Evolutionary conservation across 2,113 vertebrate genomes (phyloP), one percentile per base, ranked within the genome.

Genomic region (Bombycilla garrulus): DNA sequence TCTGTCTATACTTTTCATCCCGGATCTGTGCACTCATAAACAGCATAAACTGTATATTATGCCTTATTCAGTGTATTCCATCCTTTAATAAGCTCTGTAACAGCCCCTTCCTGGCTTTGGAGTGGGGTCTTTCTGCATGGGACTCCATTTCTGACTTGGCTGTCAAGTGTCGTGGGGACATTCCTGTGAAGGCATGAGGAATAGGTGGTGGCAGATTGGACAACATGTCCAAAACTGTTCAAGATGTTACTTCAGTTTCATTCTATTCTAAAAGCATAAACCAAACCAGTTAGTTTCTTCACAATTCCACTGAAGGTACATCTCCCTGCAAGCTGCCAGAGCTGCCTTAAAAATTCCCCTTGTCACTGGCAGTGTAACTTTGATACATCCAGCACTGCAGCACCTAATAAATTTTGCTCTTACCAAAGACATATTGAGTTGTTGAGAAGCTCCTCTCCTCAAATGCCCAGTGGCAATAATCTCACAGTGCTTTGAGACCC

Each of bases 101-200:
- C 8, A 65, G 29, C 10, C 73, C 33, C 12, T 67, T 62, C 15
- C 6, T 69, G 13, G 14, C 26, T 62, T 80, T 48, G 26, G 15
- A 80, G 24, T 0, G 0, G 4, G 3, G 4, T 60, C 13, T 17
- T 61, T 50, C 51, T 53, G 5, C 15, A 17, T 13, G 12, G 62
- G 19, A 36, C 25, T 62, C 12, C 15, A n/a, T 58, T 80, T 62
- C 48, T 69, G 23, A 67, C 31, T 42, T 56, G 35, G 9, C 9
- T 60, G 18, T 40, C 23, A 25, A 62, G 7, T 20, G 42, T 45
- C 15, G 4, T 5, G 9, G 29, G 20, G 31, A 48, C 13, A 18
- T 28, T 47, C 11, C 5, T 85, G 40, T 5, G 54, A 87, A 84
- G 44, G 12, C 14, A 38, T 15, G 5, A 1, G 0, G 9, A 25